Base-by-base conservation (phyloP, 37 sponge, comb jelly and placozoan genomes). In the Tethya wilhelma region DNA sequence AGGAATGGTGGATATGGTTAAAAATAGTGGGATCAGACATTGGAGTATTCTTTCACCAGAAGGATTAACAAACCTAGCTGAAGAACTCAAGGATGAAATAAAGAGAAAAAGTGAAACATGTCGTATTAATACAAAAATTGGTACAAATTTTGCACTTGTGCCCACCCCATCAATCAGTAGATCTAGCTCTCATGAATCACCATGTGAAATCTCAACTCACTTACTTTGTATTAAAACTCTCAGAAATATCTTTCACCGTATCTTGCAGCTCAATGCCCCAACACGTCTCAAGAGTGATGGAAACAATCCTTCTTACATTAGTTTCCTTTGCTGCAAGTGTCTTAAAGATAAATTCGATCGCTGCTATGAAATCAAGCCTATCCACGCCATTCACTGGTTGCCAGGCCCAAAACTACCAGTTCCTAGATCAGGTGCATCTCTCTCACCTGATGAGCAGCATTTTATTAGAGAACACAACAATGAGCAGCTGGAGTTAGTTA, bases 181-280 rank as follows among this genome's bases (percentile, higher is more conserved):
- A 49, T 49, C 53, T 19, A 14, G n/a, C n/a, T n/a, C n/a, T n/a
- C n/a, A n/a, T n/a, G n/a, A n/a, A n/a, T n/a, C n/a, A n/a, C n/a
- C n/a, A n/a, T n/a, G n/a, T n/a, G n/a, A n/a, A n/a, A n/a, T n/a
- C n/a, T n/a, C n/a, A n/a, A n/a, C n/a, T n/a, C n/a, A 77, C 6
- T 31, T 58, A n/a, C 23, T 56, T 30, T 42, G 26, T n/a, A 63
- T 62, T 64, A 60, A 38, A 30, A 64, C 63, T 4, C 40, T 76
- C 19, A 26, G 80, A 23, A 73, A 81, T 26, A 81, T 62, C 14
- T 34, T 81, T n/a, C 82, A 81, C n/a, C 40, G 82, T 33, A 73
- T 72, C 0, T 30, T 70, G 26, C 73, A 59, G 32, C 72, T 81
- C 22, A 72, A 43, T 59, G 38, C 71, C 14, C 26, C 42, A 9